phyloP scores from a whole-genome alignment of 2,797 vertebrate genomes.

The Enteromius viviparus region DNA sequence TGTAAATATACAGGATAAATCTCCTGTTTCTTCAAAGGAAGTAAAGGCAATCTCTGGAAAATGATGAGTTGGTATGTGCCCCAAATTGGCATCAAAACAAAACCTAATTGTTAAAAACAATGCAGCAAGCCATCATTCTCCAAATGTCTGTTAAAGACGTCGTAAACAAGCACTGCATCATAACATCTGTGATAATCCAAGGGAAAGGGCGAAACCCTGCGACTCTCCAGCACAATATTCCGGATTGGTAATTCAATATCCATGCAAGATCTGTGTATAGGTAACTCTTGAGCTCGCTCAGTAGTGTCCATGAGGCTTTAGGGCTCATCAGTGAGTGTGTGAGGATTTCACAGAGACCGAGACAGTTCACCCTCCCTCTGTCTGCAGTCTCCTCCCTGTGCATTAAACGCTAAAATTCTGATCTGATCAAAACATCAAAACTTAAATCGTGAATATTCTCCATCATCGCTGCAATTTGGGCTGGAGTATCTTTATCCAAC shows the following conservation, averaged over 20 bases:
- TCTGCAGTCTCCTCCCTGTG: constrained; percentile 45
- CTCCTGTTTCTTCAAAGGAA: neutral
- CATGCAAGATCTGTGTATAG: constrained; percentile 17
- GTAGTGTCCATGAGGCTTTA: constrained; percentile 5
- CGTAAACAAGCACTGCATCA: neutral
- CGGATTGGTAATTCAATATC: neutral
- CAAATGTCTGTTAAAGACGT: neutral
- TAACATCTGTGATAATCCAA: neutral
- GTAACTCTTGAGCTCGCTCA: neutral
- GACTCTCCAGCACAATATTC: constrained; percentile 12
- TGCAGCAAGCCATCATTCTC: neutral
- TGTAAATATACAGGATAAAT: constrained; percentile 13
- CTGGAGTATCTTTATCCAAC: neutral
- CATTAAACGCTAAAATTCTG: neutral
- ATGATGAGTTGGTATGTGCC: neutral
- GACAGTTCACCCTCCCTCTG: constrained; percentile 23
- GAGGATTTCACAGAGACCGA: constrained; percentile 28
- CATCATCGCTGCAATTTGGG: neutral
- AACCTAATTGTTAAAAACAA: neutral
- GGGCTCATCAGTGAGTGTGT: neutral
- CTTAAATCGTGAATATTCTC: neutral
- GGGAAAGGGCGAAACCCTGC: neutral
- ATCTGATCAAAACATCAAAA: constrained; percentile 5
- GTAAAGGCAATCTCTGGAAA: constrained; percentile 1
- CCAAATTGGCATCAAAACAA: neutral